Conservation (phyloP, 2,797 vertebrate genomes). For the Delichon dasypus region DNA sequence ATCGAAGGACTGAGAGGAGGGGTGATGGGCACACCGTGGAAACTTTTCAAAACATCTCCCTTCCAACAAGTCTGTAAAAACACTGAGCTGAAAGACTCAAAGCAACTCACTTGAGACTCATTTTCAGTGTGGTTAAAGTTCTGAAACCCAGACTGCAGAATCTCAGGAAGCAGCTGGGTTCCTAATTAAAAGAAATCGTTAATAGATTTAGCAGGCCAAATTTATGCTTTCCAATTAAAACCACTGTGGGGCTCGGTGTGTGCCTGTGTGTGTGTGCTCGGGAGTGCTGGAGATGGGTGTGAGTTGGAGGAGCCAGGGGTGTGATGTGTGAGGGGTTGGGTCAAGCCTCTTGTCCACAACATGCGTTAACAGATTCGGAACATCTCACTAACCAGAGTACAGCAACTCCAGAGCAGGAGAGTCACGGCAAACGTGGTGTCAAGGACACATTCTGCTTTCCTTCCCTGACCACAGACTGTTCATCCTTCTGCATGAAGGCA, state of each 20-base stretch:
- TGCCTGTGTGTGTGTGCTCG: neutral
- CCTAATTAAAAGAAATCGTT: conserved; percentile 82
- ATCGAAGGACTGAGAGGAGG: conserved; percentile 1
- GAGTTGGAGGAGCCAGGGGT: neutral
- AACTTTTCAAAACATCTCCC: conserved; percentile 32
- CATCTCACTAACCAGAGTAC: neutral
- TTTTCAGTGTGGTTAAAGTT: conserved; percentile 77
- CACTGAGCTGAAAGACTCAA: conserved; percentile 70
- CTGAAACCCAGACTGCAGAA: conserved; percentile 76
- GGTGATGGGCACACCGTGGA: neutral
- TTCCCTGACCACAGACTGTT: neutral
- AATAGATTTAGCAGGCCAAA: conserved; percentile 82
- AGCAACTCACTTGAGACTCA: conserved; percentile 76
- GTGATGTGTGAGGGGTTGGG: neutral
- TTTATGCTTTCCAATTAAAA: conserved; percentile 79
- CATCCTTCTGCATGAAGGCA: neutral
- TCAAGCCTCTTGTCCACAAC: neutral
- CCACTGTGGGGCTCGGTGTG: conserved; percentile 9
- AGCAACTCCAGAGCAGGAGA: neutral
- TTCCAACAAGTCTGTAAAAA: conserved; percentile 73
- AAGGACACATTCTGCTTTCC: neutral
- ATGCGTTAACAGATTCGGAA: conserved; percentile 5
- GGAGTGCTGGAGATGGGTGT: neutral
- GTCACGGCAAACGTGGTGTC: neutral
- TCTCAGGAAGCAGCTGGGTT: conserved; percentile 82